A percentile compares a stretch with the other conserved stretches of the same genome.
phyloP scores from a whole-genome alignment of 2,797 vertebrate species.

The Tolypeutes matacus region DNA sequence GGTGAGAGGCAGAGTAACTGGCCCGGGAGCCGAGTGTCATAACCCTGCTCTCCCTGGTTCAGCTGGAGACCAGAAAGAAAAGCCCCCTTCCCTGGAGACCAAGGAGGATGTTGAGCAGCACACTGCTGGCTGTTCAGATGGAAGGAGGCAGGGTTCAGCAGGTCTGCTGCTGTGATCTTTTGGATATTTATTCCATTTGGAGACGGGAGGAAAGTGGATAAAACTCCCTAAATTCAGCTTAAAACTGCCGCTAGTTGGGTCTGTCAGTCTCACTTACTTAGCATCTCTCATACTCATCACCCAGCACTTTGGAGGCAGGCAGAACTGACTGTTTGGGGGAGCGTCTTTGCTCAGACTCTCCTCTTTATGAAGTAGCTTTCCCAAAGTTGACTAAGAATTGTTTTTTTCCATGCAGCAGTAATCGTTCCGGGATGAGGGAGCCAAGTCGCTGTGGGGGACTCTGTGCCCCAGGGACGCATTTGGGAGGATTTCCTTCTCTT shows the following conservation, averaged over 20 bases:
- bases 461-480: conserved; percentile 27
- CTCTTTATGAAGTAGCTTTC: conserved; percentile 44
- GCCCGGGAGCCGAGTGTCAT: not conserved
- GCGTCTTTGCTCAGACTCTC: conserved; percentile 34
- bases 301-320: not conserved
- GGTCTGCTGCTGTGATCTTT: not conserved
- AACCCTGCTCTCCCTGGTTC: not conserved
- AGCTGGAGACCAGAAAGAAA: not conserved
- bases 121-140: not conserved
- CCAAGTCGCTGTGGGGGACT: conserved; percentile 45
- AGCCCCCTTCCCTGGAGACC: not conserved
- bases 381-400: conserved; percentile 46
- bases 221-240: conserved; percentile 14
- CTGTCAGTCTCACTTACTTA: not conserved
- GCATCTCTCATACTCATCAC: not conserved
- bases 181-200: conserved; percentile 51
- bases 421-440: conserved; percentile 38
- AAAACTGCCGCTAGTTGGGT: too few relatives aligned
- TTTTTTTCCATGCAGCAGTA: conserved; percentile 50
- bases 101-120: not conserved
- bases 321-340: conserved; percentile 53
- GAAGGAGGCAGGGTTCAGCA: not conserved
- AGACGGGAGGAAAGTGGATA: conserved; percentile 58
- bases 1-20: not conserved
- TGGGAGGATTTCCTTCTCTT: conserved; percentile 71